Conservation (phyloP, 2,797 vertebrate genomes). For the Lithobates sylvaticus region DNA sequence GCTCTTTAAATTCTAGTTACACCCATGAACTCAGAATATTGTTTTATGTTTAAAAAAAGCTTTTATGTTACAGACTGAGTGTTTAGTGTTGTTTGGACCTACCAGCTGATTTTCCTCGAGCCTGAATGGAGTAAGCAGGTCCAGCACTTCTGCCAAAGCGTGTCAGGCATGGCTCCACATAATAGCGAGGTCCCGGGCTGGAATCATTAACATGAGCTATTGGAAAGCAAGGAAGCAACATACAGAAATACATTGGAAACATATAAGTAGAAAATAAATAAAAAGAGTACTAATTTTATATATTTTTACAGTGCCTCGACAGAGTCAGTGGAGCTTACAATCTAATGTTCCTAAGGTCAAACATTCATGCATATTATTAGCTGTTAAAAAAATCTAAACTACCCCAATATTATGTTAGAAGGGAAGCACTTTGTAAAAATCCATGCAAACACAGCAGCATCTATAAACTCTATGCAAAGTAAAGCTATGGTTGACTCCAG, state of each 20-base stretch:
- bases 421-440: no score
- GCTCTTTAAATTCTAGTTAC: no score
- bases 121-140: slow-evolving; percentile 86
- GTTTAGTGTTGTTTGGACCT: slow-evolving; percentile 26
- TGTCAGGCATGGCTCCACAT: slow-evolving; percentile 82
- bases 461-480: no score
- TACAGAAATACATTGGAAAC: not conserved
- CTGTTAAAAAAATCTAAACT: no score
- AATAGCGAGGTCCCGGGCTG: slow-evolving; percentile 88
- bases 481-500: no score
- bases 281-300: not conserved
- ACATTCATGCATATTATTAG: no score
- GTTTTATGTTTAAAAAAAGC: no score
- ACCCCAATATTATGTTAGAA: no score
- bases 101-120: slow-evolving; percentile 73
- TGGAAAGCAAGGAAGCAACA: not conserved
- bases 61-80: no score
- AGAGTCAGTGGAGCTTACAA: not conserved
- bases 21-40: no score
- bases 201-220: slow-evolving; percentile 80
- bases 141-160: slow-evolving; percentile 84
- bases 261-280: not conserved
- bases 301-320: not conserved
- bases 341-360: no score
- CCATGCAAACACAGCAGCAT: no score